These are phyloP conservation scores for Zeugodacus cucurbitae DNA, from an alignment of 1,140 invertebrate species.

Conservation along the genomic window DNA sequence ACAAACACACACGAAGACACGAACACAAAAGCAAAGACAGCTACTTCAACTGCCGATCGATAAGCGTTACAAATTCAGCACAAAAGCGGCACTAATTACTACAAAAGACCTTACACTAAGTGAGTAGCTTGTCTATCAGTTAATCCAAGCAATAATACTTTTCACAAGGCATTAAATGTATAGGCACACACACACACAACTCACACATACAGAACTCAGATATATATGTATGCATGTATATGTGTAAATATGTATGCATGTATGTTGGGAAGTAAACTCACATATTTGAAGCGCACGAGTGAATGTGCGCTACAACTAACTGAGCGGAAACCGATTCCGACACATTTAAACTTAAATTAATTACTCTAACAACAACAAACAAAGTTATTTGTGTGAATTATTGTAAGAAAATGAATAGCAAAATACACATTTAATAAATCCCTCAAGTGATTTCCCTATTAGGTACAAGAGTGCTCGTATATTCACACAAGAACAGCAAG, in stretches of 20 bases:
- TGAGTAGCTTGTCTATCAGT: not conserved
- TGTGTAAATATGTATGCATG: no score
- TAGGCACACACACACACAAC: not conserved
- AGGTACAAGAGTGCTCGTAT: not conserved
- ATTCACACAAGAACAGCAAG: not conserved
- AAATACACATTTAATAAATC: conserved; percentile 36
- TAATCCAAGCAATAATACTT: conserved; percentile 25
- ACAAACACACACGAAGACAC: not conserved
- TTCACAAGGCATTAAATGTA: conserved; percentile 4
- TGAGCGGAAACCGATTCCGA: conserved; percentile 32
- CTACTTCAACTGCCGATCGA: conserved; percentile 27
- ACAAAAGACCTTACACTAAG: conserved; percentile 14
- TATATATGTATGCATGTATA: not conserved
- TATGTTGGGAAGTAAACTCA: not conserved
- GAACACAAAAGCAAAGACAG: not conserved
- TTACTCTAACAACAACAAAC: conserved; percentile 29
- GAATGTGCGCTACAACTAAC: not conserved
- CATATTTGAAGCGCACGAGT: not conserved
- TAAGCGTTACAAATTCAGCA: not conserved
- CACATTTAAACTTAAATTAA: conserved; percentile 39
- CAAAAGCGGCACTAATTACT: conserved; percentile 24
- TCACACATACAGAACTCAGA: not conserved
- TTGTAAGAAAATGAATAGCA: conserved; percentile 32
- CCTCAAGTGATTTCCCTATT: conserved; percentile 36
- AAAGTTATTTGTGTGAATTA: conserved; percentile 34